Base-by-base conservation (phyloP, 2,888 invertebrate genomes). In the Andrena praecox region DNA sequence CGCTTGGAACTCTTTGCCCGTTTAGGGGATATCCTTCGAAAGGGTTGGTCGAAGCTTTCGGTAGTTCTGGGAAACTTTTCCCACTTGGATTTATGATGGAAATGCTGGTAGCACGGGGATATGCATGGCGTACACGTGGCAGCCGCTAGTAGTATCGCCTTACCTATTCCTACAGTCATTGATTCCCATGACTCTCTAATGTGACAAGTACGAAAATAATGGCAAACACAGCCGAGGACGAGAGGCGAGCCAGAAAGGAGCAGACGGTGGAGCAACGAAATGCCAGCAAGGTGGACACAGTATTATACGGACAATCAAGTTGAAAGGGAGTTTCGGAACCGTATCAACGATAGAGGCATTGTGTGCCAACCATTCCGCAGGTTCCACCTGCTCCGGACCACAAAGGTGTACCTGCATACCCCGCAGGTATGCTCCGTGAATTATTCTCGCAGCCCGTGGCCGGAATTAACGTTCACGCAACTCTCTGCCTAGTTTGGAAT, bases 281-380 rank as follows among this genome's bases (percentile, higher is more conserved):
- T 80, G 75, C 70, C 77, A 71, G 59, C 75, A 52, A 31, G 59
- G 24, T 68, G 73, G 77, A 77, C 72, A 77, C 78, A 64, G 80
- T 77, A 87, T 87, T 87, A 87, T 77, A 85, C 85, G 84, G 81
- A 85, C 85, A 87, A 85, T 87, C 84, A 78, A 78, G 77, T 77
- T 76, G 78, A 69, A 81, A 75, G 60, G n/a, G 79, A 84, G 79
- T 85, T 86, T 59, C 63, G 48, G 54, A 27, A 66, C 60, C 29
- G 70, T 71, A 85, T 85, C 86, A 83, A 77, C 70, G 83, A 87
- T 85, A 75, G 74, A 66, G 73, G 82, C 35, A 77, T 80, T 78
- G 69, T 77, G 52, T 16, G 64, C n/a, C 48, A 31, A 27, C 50
- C 50, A 56, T 60, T 77, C 68, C 31, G 78, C 60, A 75, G 72